phyloP scores from a whole-genome alignment of 1,140 invertebrate genomes.

The Brachionus calyciflorus region DNA sequence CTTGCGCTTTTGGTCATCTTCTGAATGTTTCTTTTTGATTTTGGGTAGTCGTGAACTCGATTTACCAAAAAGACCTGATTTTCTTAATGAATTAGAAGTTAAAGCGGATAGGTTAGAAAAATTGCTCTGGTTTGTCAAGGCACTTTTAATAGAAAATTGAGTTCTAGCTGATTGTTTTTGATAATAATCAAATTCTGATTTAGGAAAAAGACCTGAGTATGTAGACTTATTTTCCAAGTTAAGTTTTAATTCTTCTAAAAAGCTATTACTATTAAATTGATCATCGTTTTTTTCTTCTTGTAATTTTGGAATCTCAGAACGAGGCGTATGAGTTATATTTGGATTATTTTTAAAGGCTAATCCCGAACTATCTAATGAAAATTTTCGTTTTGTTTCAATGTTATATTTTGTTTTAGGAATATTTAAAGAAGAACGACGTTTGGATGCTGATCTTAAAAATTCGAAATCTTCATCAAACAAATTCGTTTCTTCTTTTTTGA shows the following conservation, averaged over 20 bases:
- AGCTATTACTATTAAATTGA: not conserved
- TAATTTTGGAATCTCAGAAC: not conserved
- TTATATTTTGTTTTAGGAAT: not conserved
- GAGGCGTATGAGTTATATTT: not conserved
- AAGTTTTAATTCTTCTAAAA: not conserved
- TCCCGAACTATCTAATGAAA: slow-evolving; percentile 10
- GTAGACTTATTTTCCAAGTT: not conserved
- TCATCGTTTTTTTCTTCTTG: not conserved
- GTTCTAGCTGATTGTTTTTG: slow-evolving; percentile 7
- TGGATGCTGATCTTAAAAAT: not conserved
- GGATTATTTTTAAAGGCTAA: not conserved
- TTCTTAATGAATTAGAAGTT: not conserved
- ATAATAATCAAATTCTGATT: not conserved
- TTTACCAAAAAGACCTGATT: not conserved
- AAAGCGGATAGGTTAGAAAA: slow-evolving; percentile 2
- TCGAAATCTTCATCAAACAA: not conserved
- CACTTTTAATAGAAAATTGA: not conserved
- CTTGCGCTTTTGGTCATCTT: slow-evolving; percentile 1
- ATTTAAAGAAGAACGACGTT: not conserved
- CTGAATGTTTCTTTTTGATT: not conserved
- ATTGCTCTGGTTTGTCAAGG: not conserved
- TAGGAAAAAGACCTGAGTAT: not conserved
- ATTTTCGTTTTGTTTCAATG: slow-evolving; percentile 13
- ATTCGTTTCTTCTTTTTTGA: not conserved
- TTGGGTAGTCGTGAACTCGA: not conserved